Evolutionary conservation across 2,113 vertebrate species (phyloP).

Genomic region (Mormoops blainvillei): DNA sequence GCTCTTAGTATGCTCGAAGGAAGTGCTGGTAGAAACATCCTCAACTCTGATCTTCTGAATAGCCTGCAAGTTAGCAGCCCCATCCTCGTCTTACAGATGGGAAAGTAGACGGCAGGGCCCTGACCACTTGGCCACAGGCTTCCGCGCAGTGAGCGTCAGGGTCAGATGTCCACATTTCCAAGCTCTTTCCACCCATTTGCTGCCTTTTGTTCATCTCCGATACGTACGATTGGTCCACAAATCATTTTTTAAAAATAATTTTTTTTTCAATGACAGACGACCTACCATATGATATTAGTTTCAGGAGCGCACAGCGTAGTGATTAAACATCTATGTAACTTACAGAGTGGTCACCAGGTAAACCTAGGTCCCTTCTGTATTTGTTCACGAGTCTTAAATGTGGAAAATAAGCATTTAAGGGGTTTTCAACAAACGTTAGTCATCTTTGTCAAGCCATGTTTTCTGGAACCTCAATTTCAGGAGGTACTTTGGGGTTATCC

Average conservation of each 20-base stretch:
- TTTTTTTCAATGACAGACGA: background rate
- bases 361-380: background rate
- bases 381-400: background rate
- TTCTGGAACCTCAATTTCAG: background rate
- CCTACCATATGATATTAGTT: background rate
- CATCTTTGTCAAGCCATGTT: background rate
- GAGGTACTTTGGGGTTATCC: background rate
- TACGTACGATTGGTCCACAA: accelerated
- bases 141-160: background rate
- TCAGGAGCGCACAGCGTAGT: background rate
- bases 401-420: background rate
- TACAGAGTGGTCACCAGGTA: background rate
- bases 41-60: background rate
- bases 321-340: background rate
- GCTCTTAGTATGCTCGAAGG: too few relatives aligned
- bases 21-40: background rate
- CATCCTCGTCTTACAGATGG: background rate
- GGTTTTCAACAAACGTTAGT: background rate
- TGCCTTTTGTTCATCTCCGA: background rate
- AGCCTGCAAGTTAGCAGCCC: too few relatives aligned
- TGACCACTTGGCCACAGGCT: too few relatives aligned
- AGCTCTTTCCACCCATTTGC: background rate
- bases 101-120: background rate
- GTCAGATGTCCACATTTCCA: background rate
- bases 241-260: background rate